Base-by-base conservation (phyloP, 2,113 vertebrate species). In the Lophotis ruficrista region DNA sequence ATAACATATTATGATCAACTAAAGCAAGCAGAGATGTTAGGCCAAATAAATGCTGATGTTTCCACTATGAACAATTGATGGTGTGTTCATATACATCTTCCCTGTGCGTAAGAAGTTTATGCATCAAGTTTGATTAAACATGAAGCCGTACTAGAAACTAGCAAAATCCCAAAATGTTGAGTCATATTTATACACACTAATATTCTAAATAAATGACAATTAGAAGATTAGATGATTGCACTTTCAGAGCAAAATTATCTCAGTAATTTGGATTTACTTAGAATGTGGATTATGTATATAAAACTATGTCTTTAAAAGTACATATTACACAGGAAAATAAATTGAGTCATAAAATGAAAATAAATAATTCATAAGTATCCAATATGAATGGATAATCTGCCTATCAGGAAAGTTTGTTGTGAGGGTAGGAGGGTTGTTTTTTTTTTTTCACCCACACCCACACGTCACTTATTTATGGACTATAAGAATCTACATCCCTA, bases 401-500 rank as follows among this genome's bases (percentile, higher is more conserved):
- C 33, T 60, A 47, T 31, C 33, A 56, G 38, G 5, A 73, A 47
- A 69, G 7, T 8, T 12, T 64, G 24, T 5, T 90, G 41, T 37
- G 7, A 19, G 16, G 10, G 10, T 48, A 71, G 13, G 9, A 68
- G 7, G 4, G 7, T 20, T 53, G 20, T 14, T 10, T 33, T 4
- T 50, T 33, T 4, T 50, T 60, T 48, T 62, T 20, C 33, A 27
- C 16, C 35, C 35, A 24, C 7, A 2, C 6, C 18, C 17, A 37
- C 0, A 1, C 20, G 5, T 17, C 0, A 0, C 9, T 65, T 57
- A 28, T 27, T 80, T 50, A 47, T 3, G 3, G 60, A 62, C 31
- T 35, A 5, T 5, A 38, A 54, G 33, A 68, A 5, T 22, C 38
- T 38, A 20, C 3, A 78, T 7, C 12, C 14, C 12, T 19, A 57